phyloP scores from a whole-genome alignment of 1,140 invertebrate genomes.

The Eumaeus atala region DNA sequence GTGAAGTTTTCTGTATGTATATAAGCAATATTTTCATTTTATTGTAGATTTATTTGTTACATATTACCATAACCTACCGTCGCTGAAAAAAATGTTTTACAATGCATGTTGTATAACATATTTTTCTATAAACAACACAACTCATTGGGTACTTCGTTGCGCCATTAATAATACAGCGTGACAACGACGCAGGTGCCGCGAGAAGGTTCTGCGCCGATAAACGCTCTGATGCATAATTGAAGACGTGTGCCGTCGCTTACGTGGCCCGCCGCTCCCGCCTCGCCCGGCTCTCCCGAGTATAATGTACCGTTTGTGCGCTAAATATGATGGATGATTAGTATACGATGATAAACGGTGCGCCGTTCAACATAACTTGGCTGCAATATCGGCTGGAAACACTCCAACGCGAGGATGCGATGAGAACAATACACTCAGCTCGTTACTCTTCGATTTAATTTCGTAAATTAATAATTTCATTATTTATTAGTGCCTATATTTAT shows the following conservation, averaged over 20 bases:
- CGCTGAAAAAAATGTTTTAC: too few relatives aligned
- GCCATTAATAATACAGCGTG: slow-evolving; percentile 64
- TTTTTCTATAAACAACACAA: too few relatives aligned
- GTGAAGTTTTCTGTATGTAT: too few relatives aligned
- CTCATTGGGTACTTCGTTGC: neutral
- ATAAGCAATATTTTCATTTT: too few relatives aligned
- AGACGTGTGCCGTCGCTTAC: slow-evolving; percentile 47
- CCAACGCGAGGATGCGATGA: too few relatives aligned
- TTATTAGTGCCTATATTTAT: too few relatives aligned
- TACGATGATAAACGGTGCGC: slow-evolving; percentile 9
- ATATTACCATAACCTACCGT: too few relatives aligned
- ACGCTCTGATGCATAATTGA: slow-evolving; percentile 65
- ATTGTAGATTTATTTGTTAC: too few relatives aligned
- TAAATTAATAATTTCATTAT: too few relatives aligned
- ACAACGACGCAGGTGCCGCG: slow-evolving; percentile 56
- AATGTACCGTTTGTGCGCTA: slow-evolving; percentile 31
- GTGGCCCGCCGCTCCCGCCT: slow-evolving; percentile 34
- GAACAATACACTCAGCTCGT: too few relatives aligned
- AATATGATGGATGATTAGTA: slow-evolving; percentile 40
- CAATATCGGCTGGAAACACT: neutral
- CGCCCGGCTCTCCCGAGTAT: slow-evolving; percentile 34
- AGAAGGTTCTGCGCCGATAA: slow-evolving; percentile 42
- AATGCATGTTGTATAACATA: slow-evolving; percentile 12
- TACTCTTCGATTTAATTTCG: too few relatives aligned
- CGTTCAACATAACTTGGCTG: slow-evolving; percentile 3